phyloP scores from a whole-genome alignment of 2,888 invertebrate species.

The Platycheirus albimanus region DNA sequence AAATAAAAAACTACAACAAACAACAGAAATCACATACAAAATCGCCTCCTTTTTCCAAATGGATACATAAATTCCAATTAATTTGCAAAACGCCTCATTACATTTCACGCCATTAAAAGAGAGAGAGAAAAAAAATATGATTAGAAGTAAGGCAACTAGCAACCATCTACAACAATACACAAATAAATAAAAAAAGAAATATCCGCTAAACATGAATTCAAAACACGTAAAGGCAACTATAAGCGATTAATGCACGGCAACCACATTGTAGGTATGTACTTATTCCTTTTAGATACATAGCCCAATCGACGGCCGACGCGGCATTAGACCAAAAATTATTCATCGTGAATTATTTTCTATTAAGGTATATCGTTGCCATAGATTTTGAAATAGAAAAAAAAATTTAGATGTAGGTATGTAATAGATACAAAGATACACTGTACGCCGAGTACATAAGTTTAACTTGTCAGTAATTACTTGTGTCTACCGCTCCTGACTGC shows the following conservation, averaged over 20 bases:
- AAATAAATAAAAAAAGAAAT: conserved; percentile 24
- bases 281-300: background rate
- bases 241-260: conserved; percentile 61
- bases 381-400: conserved; percentile 14
- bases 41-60: conserved; percentile 20
- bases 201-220: conserved; percentile 55
- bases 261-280: conserved; percentile 54
- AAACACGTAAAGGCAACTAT: conserved; percentile 62
- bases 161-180: conserved; percentile 10
- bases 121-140: background rate
- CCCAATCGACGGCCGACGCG: background rate
- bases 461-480: conserved; percentile 68
- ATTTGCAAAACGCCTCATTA: conserved; percentile 63
- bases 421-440: conserved; percentile 1
- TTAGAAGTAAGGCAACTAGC: background rate
- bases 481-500: conserved; percentile 34
- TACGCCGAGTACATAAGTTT: too few species aligned
- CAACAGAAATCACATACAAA: background rate
- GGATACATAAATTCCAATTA: conserved; percentile 57
- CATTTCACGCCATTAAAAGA: conserved; percentile 62
- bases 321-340: conserved; percentile 39
- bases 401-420: too few species aligned
- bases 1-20: background rate
- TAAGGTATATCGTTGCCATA: conserved; percentile 19
- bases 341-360: conserved; percentile 51